A percentile compares a stretch with the other conserved stretches of the same genome.
These are phyloP conservation scores for Elegia similella DNA, from an alignment of 2,888 invertebrate genomes.

Conservation along the genomic window DNA sequence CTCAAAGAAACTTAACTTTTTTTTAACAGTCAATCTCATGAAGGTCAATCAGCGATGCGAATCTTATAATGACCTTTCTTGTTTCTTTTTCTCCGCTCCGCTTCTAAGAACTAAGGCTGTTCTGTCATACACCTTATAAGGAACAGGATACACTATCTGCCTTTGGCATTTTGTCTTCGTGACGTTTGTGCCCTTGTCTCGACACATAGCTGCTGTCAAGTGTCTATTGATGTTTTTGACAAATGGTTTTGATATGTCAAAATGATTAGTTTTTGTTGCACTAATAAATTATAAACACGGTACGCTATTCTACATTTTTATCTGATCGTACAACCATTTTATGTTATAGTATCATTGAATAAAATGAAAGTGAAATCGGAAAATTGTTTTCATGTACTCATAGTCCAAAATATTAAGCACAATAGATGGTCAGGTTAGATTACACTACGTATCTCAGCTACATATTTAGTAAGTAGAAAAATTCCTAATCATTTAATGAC, in stretches of 20 bases:
- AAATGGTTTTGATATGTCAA: constrained; percentile 13
- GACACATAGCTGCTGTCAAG: constrained; percentile 18
- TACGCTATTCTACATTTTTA: not conserved
- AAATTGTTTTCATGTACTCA: not conserved
- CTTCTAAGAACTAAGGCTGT: not conserved
- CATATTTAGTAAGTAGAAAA: too few relatives aligned
- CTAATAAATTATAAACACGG: not conserved
- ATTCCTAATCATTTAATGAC: too few relatives aligned
- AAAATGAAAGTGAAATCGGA: not conserved
- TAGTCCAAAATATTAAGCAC: not conserved
- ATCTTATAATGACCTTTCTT: constrained; percentile 26
- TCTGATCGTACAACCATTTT: not conserved
- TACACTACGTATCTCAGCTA: too few relatives aligned
- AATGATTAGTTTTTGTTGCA: constrained; percentile 3
- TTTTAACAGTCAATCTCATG: not conserved
- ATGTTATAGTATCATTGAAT: not conserved
- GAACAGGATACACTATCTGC: constrained; percentile 13
- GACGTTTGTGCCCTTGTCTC: constrained; percentile 22
- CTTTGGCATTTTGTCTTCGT: constrained; percentile 21
- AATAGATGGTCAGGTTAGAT: too few relatives aligned
- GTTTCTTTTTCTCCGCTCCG: constrained; percentile 22
- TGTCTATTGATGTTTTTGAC: constrained; percentile 21
- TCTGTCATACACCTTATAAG: not conserved
- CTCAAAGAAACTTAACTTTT: not conserved
- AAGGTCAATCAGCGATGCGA: not conserved